phyloP scores from a whole-genome alignment of 2,797 vertebrate genomes.

The Anabas testudineus region DNA sequence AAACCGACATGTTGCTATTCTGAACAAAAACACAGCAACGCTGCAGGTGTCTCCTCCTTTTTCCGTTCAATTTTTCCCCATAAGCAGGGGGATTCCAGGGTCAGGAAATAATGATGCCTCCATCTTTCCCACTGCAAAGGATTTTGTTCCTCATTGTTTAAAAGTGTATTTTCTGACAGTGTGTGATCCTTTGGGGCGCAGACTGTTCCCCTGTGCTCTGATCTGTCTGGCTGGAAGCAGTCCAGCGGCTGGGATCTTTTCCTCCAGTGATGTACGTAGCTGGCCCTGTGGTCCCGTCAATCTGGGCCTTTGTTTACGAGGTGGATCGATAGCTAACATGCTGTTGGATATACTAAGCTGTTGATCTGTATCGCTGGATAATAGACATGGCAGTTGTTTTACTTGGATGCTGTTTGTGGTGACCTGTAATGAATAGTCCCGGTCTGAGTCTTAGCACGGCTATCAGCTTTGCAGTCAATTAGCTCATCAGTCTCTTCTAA shows the following conservation, averaged over 20 bases:
- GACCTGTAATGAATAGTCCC: slow-evolving; percentile 58
- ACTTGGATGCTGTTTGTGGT: slow-evolving; percentile 42
- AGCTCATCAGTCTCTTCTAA: slow-evolving; percentile 66
- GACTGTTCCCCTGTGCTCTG: slow-evolving; percentile 64
- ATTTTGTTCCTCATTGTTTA: slow-evolving; percentile 56
- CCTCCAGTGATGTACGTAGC: slow-evolving; percentile 60
- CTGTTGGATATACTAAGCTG: slow-evolving; percentile 58
- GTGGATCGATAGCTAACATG: slow-evolving; percentile 76
- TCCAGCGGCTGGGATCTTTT: slow-evolving; percentile 68
- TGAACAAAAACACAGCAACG: slow-evolving; percentile 55
- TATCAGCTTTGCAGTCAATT: slow-evolving; percentile 63
- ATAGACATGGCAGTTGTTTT: slow-evolving; percentile 47
- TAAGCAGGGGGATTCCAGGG: slow-evolving; percentile 63
- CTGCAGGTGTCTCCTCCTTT: slow-evolving; percentile 44
- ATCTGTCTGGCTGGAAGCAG: slow-evolving; percentile 77
- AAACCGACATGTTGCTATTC: slow-evolving; percentile 60
- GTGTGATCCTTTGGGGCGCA: slow-evolving; percentile 55
- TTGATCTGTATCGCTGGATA: slow-evolving; percentile 54
- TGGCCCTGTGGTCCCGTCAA: slow-evolving; percentile 73
- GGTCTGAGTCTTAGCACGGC: slow-evolving; percentile 35
- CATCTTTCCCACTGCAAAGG: slow-evolving; percentile 36
- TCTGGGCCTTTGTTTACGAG: slow-evolving; percentile 71
- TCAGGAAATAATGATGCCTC: slow-evolving; percentile 67
- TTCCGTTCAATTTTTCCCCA: slow-evolving; percentile 31
- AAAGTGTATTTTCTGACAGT: slow-evolving; percentile 46